Conservation (phyloP, 2,888 invertebrate species). For the Esperia sulphurella region DNA sequence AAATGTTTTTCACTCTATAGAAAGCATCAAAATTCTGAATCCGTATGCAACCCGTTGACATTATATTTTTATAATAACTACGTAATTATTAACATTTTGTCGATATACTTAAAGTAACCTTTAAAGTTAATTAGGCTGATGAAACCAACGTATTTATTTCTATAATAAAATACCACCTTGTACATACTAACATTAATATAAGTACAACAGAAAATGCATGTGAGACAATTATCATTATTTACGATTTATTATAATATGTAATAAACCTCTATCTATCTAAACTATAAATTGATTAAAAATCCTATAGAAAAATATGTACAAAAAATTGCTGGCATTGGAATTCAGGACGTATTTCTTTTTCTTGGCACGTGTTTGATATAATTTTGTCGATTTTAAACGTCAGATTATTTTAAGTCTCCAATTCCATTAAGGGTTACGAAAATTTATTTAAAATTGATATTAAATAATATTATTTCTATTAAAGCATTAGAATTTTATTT, state of each 20-base stretch:
- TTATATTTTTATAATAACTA: too few species aligned
- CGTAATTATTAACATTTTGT: too few species aligned
- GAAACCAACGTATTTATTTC: neutral
- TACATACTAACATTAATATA: neutral
- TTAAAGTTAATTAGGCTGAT: too few species aligned
- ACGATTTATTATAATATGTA: neutral
- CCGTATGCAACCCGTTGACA: too few species aligned
- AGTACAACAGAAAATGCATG: neutral
- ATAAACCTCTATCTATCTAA: slow-evolving; percentile 1
- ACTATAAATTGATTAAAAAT: slow-evolving; percentile 43
- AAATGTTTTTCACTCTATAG: too few species aligned
- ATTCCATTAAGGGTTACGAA: neutral
- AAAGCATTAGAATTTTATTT: neutral
- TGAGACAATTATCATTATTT: neutral
- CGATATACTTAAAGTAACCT: too few species aligned
- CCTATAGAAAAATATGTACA: slow-evolving; percentile 52
- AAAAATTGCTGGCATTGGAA: slow-evolving; percentile 42
- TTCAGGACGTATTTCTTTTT: slow-evolving; percentile 37
- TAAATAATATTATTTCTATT: neutral
- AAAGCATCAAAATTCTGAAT: too few species aligned
- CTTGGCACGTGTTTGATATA: slow-evolving; percentile 53
- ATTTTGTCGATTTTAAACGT: slow-evolving; percentile 5
- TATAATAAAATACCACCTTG: neutral
- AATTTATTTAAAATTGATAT: neutral
- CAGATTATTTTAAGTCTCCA: slow-evolving; percentile 1